Evolutionary conservation across 2,113 vertebrate genomes (phyloP).

Genomic region (Gyps fulvus): DNA sequence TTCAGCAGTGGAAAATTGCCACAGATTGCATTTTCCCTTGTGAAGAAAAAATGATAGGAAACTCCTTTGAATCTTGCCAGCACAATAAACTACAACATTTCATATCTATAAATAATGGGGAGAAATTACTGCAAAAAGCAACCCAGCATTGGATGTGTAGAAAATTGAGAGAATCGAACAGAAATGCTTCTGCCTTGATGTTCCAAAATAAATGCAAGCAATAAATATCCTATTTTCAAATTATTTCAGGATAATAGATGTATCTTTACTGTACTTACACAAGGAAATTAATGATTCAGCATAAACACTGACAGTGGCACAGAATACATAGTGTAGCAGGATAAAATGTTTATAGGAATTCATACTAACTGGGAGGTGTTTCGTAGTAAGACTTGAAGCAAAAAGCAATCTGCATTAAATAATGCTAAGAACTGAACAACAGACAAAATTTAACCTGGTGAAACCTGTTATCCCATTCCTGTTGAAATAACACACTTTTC

Average conservation of each 20-base stretch:
- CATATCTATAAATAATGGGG: neutral
- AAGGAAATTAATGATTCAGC: neutral
- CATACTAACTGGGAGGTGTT: neutral
- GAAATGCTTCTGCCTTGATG: neutral
- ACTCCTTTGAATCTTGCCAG: conserved; percentile 5
- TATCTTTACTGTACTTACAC: neutral
- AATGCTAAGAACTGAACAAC: neutral
- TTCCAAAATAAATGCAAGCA: conserved; percentile 18
- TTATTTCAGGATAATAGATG: neutral
- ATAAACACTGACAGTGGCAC: neutral
- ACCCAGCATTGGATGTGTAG: neutral
- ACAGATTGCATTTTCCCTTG: neutral
- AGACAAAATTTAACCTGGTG: neutral
- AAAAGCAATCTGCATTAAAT: neutral
- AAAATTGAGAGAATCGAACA: conserved; percentile 36
- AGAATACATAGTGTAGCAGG: neutral
- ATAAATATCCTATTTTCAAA: conserved; percentile 30
- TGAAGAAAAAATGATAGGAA: neutral
- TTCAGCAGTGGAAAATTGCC: neutral
- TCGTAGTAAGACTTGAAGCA: neutral
- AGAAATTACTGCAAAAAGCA: conserved; percentile 27
- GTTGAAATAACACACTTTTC: neutral
- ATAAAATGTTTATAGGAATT: neutral
- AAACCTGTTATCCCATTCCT: neutral
- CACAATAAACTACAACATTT: neutral